These are phyloP conservation scores for Baronia brevicornis DNA, from an alignment of 2,888 invertebrate genomes.

Conservation along the genomic window DNA sequence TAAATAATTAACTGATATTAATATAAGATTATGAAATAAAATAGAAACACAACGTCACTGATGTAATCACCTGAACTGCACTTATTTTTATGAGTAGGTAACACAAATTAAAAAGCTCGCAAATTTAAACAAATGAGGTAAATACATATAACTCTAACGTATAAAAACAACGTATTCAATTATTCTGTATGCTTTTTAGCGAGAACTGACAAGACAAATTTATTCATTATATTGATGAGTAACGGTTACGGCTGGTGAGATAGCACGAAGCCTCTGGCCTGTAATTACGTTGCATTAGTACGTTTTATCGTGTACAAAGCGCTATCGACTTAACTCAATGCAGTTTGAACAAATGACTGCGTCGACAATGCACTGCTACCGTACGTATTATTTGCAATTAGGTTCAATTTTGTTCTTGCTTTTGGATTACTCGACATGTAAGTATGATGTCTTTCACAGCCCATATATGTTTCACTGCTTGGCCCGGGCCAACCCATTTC, in stretches of 20 bases:
- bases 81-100: no score
- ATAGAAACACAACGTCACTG: no score
- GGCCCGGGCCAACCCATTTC: no score
- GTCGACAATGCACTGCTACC: slow-evolving; percentile 25
- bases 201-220: slow-evolving; percentile 35
- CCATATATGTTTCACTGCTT: no score
- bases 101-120: no score
- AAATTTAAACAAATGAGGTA: no score
- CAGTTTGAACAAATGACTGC: slow-evolving; percentile 43
- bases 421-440: slow-evolving; percentile 22
- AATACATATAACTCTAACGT: background rate
- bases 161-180: slow-evolving; percentile 13
- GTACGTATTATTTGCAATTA: slow-evolving; percentile 29
- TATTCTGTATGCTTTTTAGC: slow-evolving; percentile 27
- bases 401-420: slow-evolving; percentile 22
- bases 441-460: slow-evolving; percentile 14
- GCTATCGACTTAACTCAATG: slow-evolving; percentile 57
- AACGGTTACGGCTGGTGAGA: slow-evolving; percentile 28
- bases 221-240: slow-evolving; percentile 49
- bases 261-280: slow-evolving; percentile 20
- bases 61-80: no score
- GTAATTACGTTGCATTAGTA: slow-evolving; percentile 49
- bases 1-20: no score
- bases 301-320: slow-evolving; percentile 41
- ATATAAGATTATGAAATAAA: no score